phyloP scores from a whole-genome alignment of 1,140 invertebrate genomes.

The Sarcophaga bullata region DNA sequence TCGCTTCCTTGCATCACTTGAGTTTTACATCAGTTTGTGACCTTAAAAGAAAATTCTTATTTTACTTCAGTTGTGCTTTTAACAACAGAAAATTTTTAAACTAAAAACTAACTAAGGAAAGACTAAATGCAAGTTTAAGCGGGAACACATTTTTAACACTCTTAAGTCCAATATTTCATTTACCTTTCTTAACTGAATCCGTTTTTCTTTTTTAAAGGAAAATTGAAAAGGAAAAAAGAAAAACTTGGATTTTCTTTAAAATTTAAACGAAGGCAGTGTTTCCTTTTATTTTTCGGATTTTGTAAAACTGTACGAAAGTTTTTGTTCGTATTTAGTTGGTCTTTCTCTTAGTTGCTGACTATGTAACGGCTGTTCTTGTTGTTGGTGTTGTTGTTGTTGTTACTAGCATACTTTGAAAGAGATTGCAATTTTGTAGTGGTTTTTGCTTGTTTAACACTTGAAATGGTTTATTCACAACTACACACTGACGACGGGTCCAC shows the following conservation, averaged over 20 bases:
- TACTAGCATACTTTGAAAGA: neutral
- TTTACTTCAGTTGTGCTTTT: neutral
- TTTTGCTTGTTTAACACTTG: slow-evolving; percentile 5
- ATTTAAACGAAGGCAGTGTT: neutral
- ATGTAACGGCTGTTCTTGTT: too few relatives aligned
- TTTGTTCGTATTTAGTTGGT: neutral
- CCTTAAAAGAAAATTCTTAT: neutral
- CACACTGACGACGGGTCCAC: neutral
- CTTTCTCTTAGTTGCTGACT: neutral
- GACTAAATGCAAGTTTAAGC: neutral
- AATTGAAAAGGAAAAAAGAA: neutral
- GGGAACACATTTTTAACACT: neutral
- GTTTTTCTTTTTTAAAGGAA: neutral
- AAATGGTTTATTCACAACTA: neutral
- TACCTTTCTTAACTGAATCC: neutral
- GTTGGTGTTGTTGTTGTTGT: too few relatives aligned
- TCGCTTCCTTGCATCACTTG: too few relatives aligned
- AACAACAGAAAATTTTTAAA: too few relatives aligned
- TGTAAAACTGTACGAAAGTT: neutral
- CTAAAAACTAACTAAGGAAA: too few relatives aligned
- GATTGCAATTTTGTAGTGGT: slow-evolving; percentile 21
- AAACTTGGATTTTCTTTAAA: neutral
- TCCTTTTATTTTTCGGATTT: neutral
- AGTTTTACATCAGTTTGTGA: neutral
- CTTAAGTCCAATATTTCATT: slow-evolving; percentile 16